Conservation (phyloP, 2,797 vertebrate genomes). For the Buphagus erythrorhynchus region DNA sequence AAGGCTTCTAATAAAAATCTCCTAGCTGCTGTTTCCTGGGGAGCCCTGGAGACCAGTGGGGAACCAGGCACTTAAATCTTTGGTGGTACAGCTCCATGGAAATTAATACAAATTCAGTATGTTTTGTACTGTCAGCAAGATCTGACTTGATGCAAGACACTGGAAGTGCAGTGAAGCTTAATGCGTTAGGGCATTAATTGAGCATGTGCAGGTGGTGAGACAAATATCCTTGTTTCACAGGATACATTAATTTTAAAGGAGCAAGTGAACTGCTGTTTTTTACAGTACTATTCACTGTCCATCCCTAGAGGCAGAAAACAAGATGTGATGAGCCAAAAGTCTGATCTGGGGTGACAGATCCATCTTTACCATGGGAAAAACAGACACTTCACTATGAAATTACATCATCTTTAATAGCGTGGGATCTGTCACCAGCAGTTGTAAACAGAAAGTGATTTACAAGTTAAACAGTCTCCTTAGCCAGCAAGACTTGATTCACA, state of each 20-base stretch:
- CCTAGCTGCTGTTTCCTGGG: not conserved
- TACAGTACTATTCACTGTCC: not conserved
- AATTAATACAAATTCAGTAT: not conserved
- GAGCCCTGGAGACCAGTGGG: not conserved
- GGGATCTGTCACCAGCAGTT: conserved; percentile 18
- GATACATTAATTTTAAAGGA: not conserved
- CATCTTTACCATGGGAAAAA: conserved; percentile 41
- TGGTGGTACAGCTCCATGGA: not conserved
- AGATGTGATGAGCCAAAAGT: conserved; percentile 14
- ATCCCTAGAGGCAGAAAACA: conserved; percentile 21
- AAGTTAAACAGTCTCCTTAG: not conserved
- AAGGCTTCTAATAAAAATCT: not conserved
- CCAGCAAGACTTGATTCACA: not conserved
- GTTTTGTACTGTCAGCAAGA: not conserved
- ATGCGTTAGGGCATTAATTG: not conserved
- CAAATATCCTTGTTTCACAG: not conserved
- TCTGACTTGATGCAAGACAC: not conserved
- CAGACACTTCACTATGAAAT: conserved; percentile 22
- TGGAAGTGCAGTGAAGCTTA: not conserved
- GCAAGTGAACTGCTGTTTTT: not conserved
- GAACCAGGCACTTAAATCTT: not conserved
- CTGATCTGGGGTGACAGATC: conserved; percentile 36
- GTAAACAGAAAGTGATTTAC: conserved; percentile 52
- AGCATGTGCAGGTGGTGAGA: not conserved
- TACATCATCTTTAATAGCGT: conserved; percentile 36